Base-by-base conservation (phyloP, 2,113 vertebrate genomes). In the Nesoenas mayeri region DNA sequence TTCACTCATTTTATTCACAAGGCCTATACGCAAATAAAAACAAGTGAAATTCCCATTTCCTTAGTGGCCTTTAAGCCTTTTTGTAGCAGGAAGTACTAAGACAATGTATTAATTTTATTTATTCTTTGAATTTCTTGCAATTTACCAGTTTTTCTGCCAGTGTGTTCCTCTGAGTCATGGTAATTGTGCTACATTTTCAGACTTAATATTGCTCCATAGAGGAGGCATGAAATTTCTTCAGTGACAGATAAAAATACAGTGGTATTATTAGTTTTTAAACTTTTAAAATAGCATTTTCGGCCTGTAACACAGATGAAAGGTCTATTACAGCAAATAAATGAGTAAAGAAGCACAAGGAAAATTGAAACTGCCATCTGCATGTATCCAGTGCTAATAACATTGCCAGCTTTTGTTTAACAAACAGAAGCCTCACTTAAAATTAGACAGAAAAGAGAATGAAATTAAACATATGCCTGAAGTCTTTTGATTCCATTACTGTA, bases 401-500 rank as follows among this genome's bases (percentile, higher is more conserved):
- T 61, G 11, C 42, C 61, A 83, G 62, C 22, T 66, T 91, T 82
- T 78, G 22, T 79, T 94, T 93, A 90, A 73, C 84, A 91, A 86
- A 89, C 50, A 91, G 31, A 93, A 85, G 66, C 42, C 28, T 88
- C 25, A 17, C 66, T 19, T 85, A 96, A 95, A 91, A 91, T 88
- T 56, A 82, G 42, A 25, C 60, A 89, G 53, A 66, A 79, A 61
- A 75, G 50, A 65, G 56, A 77, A 77, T 34, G 58, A 89, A 95
- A 92, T 96, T 88, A 93, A 54, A 7, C 31, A 73, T 83, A 70
- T 72, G 58, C 51, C 57, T 87, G 7, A 89, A 87, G 73, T 60
- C 1, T 0, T 84, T 89, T 36, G 28, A 89, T 82, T 89, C 50
- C 38, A 62, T 79, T 89, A 58, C 47, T 66, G 44, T 54, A 88